Evolutionary conservation across 2,888 invertebrate species (phyloP), one percentile per base, ranked within the genome.

Genomic region (Drosophila falleni): DNA sequence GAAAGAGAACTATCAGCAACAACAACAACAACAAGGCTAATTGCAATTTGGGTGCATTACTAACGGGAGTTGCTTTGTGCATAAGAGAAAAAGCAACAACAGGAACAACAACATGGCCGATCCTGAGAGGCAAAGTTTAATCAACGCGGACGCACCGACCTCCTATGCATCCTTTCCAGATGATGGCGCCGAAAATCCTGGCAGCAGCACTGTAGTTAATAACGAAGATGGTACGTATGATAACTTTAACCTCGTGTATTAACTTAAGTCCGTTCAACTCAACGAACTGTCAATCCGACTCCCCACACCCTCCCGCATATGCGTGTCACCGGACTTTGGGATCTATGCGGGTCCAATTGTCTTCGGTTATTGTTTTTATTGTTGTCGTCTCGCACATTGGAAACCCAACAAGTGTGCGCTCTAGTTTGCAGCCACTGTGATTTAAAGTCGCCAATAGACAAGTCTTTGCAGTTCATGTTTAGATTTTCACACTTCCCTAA

Each of bases 91-190:
- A 15, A 42, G 33, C 44, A 55, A 56, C 35, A 68, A 19, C 15
- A 37, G n/a, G n/a, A n/a, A 46, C 26, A 71, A 69, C 71, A 75
- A 66, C 51, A 92, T 92, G 92, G 89, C 90, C 70, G 92, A 92
- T 88, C 90, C 90, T 41, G 92, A 92, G 74, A 91, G 91, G 76
- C 92, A 92, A 78, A 89, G 91, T 60, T 84, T 92, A 64, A 83
- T 92, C 71, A 87, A 87, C 64, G 90, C 90, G 55, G 91, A 92
- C 19, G 79, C 84, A 42, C 79, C 81, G 44, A 84, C 80, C 23
- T 60, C 87, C 81, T 91, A 92, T 66, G 81, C 83, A n/a, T 78
- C 89, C 26, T 80, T 86, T 29, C 74, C 83, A 50, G 78, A 68
- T 16, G 89, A 81, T 33, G 90, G 77, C 35, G 68, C 65, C 44